A percentile compares a stretch with the other conserved stretches of the same genome.
phyloP scores from a whole-genome alignment of 2,113 vertebrate genomes.

The Tragelaphus buxtoni region DNA sequence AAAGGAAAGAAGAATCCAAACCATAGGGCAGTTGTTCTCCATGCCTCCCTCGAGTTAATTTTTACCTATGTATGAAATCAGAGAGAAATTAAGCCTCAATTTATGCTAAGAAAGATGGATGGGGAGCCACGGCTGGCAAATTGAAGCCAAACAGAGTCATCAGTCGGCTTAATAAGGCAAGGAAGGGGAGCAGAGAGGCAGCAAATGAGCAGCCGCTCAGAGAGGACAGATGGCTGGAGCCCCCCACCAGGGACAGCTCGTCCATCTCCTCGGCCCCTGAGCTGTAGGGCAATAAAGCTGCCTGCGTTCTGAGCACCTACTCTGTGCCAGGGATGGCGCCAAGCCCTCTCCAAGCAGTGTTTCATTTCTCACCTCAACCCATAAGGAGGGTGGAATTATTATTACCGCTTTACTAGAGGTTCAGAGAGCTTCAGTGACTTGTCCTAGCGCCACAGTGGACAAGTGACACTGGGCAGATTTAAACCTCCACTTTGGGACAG shows the following conservation, averaged over 20 bases:
- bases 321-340: neutral
- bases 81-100: conserved; percentile 34
- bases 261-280: neutral
- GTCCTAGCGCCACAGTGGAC: neutral
- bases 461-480: neutral
- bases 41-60: neutral
- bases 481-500: neutral
- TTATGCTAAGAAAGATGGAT: conserved; percentile 58
- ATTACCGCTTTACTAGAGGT: neutral
- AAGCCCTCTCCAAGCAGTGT: rapidly evolving
- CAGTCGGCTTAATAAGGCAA: conserved; percentile 29
- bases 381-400: neutral
- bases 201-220: neutral
- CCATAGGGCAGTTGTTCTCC: neutral
- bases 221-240: neutral
- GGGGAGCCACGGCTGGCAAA: neutral
- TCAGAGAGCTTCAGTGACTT: neutral
- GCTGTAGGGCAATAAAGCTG: neutral
- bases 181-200: neutral
- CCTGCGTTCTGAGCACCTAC: neutral
- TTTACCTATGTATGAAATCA: conserved; percentile 58
- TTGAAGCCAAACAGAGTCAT: conserved; percentile 28
- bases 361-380: neutral
- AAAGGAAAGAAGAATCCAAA: neutral
- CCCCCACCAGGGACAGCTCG: neutral